Percentiles rank a stretch among this genome's conserved stretches.
phyloP scores from a whole-genome alignment of 2,797 vertebrate genomes.

The Syndactyla subalaris region DNA sequence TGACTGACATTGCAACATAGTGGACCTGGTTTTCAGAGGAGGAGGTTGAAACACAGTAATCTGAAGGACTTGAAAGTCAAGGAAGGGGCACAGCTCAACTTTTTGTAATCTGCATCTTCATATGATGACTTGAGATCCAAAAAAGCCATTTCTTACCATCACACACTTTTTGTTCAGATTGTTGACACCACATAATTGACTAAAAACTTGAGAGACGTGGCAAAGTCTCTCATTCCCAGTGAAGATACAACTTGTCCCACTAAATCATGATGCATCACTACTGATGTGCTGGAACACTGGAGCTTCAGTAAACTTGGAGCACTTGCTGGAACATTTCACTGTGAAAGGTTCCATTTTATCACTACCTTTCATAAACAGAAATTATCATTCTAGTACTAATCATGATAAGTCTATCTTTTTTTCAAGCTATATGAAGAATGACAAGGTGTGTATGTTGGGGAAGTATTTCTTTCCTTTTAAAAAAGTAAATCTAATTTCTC shows the following conservation, averaged over 20 bases:
- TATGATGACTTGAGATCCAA: background rate
- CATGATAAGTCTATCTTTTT: background rate
- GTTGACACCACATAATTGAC: background rate
- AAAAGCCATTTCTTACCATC: background rate
- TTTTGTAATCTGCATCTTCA: background rate
- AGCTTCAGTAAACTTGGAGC: background rate
- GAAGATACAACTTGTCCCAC: background rate
- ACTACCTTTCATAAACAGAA: background rate
- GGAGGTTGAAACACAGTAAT: background rate
- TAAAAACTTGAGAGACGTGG: background rate
- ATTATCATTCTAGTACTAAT: background rate
- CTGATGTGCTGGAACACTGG: background rate
- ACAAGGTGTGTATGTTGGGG: background rate
- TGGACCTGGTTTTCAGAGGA: background rate
- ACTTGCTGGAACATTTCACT: background rate
- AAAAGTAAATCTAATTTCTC: background rate
- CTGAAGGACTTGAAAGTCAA: background rate
- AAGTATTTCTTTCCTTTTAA: background rate
- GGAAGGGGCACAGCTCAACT: background rate
- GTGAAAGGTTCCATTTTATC: background rate
- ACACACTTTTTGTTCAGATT: background rate
- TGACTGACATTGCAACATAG: background rate
- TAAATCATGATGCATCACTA: background rate
- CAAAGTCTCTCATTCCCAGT: background rate
- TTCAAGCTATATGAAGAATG: background rate